A percentile compares a stretch with the other conserved stretches of the same genome.
Conservation (phyloP, 2,113 vertebrate species). For the Trinectes maculatus region DNA sequence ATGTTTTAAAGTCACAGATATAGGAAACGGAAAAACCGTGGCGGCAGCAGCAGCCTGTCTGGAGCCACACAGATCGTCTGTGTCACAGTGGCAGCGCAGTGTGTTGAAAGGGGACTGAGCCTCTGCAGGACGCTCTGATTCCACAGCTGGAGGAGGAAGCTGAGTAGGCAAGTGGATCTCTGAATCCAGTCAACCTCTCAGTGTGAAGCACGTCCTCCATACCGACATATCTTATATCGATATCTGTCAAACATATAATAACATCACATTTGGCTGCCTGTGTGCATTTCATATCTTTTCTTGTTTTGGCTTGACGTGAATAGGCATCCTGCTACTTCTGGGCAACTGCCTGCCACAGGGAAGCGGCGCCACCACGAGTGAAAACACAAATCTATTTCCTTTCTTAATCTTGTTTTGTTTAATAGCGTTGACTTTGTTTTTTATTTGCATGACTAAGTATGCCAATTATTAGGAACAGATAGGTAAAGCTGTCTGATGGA, state of each 20-base stretch:
- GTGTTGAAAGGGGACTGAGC: conserved; percentile 35
- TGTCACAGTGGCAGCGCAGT: conserved; percentile 17
- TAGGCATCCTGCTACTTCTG: conserved; percentile 24
- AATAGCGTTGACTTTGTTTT: too few species aligned
- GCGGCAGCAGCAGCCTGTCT: background rate
- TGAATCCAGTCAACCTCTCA: conserved; percentile 57
- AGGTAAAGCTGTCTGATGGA: too few species aligned
- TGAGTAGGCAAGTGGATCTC: conserved; percentile 43
- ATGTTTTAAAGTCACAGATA: background rate
- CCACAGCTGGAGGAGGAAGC: conserved; percentile 35
- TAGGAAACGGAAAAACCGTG: background rate
- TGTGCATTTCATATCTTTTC: conserved; percentile 53
- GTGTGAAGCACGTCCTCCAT: conserved; percentile 37
- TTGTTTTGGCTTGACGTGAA: conserved; percentile 29
- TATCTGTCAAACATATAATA: conserved; percentile 43
- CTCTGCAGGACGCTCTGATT: conserved; percentile 17
- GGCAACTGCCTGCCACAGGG: conserved; percentile 23
- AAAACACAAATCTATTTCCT: too few species aligned
- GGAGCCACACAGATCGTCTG: conserved; percentile 9
- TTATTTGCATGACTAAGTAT: too few species aligned
- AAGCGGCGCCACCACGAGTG: too few species aligned
- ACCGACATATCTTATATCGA: conserved; percentile 16
- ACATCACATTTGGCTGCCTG: conserved; percentile 33
- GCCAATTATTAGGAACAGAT: too few species aligned
- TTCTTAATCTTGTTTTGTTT: too few species aligned